Conservation (phyloP, 2,888 invertebrate genomes). For the Aphidius colemani region DNA sequence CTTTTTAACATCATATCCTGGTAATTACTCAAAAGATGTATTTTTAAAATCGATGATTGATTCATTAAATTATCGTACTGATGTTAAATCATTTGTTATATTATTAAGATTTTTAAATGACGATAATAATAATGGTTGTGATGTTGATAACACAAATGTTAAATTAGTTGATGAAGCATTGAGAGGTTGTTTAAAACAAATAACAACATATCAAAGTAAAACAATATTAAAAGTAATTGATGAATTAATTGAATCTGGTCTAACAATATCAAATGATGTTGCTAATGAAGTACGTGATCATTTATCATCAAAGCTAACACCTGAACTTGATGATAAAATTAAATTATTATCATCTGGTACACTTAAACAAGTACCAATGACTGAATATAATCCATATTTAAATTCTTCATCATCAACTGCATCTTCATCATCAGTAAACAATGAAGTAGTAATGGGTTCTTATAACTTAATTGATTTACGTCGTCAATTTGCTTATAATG, state of each 20-base stretch:
- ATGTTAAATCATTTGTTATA: conserved; percentile 28
- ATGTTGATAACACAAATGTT: conserved; percentile 3
- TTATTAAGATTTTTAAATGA: conserved; percentile 27
- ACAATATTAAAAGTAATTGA: conserved; percentile 10
- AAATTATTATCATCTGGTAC: conserved; percentile 70
- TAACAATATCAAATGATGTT: conserved; percentile 67
- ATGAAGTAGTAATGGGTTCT: neutral
- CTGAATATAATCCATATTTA: neutral
- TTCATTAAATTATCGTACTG: conserved; percentile 36
- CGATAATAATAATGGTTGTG: neutral
- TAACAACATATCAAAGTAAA: neutral
- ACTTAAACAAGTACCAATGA: conserved; percentile 48
- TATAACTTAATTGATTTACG: conserved; percentile 9
- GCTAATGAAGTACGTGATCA: conserved; percentile 70
- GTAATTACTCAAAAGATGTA: conserved; percentile 24
- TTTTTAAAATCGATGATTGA: conserved; percentile 30
- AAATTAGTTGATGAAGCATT: conserved; percentile 21
- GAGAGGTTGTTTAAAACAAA: neutral
- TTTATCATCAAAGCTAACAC: conserved; percentile 70
- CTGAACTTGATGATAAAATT: conserved; percentile 67
- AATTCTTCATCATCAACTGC: too few relatives aligned
- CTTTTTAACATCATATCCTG: conserved; percentile 27
- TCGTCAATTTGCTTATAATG: neutral
- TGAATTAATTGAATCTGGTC: conserved; percentile 66
- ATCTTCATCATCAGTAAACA: too few relatives aligned